A percentile compares a stretch with the other conserved stretches of the same genome.
These are phyloP conservation scores for Catajapyx aquilonaris DNA, from an alignment of 1,140 invertebrate species.

Conservation along the genomic window DNA sequence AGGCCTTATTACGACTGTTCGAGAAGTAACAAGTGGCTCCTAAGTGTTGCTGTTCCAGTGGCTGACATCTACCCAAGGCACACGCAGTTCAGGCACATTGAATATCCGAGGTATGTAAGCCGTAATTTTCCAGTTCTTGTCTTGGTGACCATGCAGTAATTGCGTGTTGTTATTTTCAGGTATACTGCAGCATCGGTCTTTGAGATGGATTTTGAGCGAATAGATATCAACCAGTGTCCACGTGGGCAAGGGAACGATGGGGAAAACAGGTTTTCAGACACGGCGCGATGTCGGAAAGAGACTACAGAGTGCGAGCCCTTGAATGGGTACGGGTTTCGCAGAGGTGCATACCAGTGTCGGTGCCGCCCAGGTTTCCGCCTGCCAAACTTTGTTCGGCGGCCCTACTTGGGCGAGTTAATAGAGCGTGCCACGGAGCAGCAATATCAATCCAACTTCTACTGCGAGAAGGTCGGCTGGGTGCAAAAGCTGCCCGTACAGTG, in stretches of 20 bases:
- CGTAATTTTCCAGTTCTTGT: neutral
- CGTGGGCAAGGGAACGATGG: conserved; percentile 63
- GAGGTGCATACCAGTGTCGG: conserved; percentile 89
- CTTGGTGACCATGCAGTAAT: conserved; percentile 1
- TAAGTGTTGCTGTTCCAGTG: conserved; percentile 79
- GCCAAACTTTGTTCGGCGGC: conserved; percentile 63
- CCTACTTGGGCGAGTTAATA: conserved; percentile 80
- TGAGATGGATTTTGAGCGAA: conserved; percentile 91
- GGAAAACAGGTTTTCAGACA: conserved; percentile 75
- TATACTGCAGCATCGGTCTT: conserved; percentile 81
- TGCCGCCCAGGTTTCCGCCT: conserved; percentile 76
- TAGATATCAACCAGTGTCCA: conserved; percentile 97
- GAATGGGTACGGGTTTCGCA: conserved; percentile 82
- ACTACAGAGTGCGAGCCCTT: conserved; percentile 95
- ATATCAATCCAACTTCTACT: conserved; percentile 83
- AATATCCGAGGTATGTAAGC: conserved; percentile 70
- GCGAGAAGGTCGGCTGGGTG: conserved; percentile 73
- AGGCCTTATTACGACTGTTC: conserved; percentile 93
- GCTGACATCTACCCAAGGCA: conserved; percentile 90
- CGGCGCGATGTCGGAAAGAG: conserved; percentile 73
- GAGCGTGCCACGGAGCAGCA: conserved; percentile 79
- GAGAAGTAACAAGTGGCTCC: conserved; percentile 84
- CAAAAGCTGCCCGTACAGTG: conserved; percentile 59
- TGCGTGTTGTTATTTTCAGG: conserved; percentile 25
- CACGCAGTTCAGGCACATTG: conserved; percentile 80